A percentile compares a stretch with the other conserved stretches of the same genome.
These are phyloP conservation scores for Lagocephalus sceleratus DNA, from an alignment of 2,797 vertebrate genomes.

Conservation along the genomic window DNA sequence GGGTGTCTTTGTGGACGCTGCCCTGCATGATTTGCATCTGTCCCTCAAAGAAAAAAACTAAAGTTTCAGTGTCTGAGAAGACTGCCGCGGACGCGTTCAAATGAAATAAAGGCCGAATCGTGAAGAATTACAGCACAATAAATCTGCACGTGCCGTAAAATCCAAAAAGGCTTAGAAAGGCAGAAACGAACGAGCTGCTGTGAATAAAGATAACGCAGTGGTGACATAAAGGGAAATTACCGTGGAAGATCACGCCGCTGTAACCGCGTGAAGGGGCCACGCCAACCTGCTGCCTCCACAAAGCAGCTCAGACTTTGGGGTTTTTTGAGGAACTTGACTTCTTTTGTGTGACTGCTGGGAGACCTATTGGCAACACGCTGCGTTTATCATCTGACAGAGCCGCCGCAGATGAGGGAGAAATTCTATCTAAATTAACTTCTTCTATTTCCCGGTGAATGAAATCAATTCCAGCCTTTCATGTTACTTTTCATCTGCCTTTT, in stretches of 20 bases:
- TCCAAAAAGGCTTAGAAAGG: not conserved
- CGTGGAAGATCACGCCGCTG: conserved; percentile 19
- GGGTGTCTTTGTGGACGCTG: conserved; percentile 64
- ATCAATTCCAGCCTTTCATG: conserved; percentile 97
- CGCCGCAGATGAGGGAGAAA: conserved; percentile 92
- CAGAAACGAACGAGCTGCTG: not conserved
- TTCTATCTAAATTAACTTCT: conserved; percentile 99
- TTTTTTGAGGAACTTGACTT: conserved; percentile 96
- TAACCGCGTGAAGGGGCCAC: conserved; percentile 73
- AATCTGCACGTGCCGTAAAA: not conserved
- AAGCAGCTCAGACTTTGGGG: conserved; percentile 78
- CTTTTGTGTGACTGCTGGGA: conserved; percentile 96
- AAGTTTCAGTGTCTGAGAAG: conserved; percentile 58
- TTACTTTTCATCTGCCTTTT: conserved; percentile 99
- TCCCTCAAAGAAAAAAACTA: conserved; percentile 40
- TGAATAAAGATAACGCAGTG: conserved; percentile 12
- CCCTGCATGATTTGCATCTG: conserved; percentile 62
- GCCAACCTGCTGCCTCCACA: conserved; percentile 75
- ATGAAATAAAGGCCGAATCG: conserved; percentile 2
- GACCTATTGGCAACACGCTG: conserved; percentile 93
- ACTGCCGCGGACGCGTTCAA: conserved; percentile 12
- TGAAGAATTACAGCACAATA: conserved; percentile 7
- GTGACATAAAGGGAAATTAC: conserved; percentile 24
- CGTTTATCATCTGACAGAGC: conserved; percentile 92
- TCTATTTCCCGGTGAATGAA: conserved; percentile 97